These are phyloP conservation scores for Idaea dimidiata DNA, from an alignment of 2,888 invertebrate species.

Conservation along the genomic window DNA sequence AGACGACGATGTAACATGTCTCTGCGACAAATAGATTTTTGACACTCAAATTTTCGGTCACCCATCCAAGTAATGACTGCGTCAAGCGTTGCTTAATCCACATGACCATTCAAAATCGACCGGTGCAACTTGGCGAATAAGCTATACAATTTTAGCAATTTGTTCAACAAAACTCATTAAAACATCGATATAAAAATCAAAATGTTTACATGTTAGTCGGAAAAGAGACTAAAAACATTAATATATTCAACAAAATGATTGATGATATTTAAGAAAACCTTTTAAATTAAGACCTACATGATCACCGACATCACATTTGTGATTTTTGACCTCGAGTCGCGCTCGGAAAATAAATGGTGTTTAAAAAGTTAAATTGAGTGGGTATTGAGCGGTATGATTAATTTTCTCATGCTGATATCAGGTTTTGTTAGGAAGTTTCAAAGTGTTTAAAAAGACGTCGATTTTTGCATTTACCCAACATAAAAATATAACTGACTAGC, in stretches of 20 bases:
- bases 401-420: background rate
- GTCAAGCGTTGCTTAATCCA: too few relatives aligned
- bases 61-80: too few relatives aligned
- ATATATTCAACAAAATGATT: background rate
- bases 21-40: too few relatives aligned
- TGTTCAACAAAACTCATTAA: background rate
- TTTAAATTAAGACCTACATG: background rate
- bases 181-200: background rate
- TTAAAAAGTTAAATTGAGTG: conserved; percentile 1
- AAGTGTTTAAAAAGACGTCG: background rate
- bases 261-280: background rate
- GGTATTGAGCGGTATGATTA: background rate
- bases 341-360: background rate
- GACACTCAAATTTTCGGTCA: too few relatives aligned
- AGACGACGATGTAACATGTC: too few relatives aligned
- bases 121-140: too few relatives aligned
- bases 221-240: background rate
- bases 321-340: conserved; percentile 3
- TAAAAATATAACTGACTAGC: background rate
- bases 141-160: background rate
- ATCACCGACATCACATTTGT: background rate
- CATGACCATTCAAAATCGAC: too few relatives aligned
- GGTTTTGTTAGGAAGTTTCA: background rate
- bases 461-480: background rate
- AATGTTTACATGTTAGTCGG: background rate